phyloP scores from a whole-genome alignment of 2,797 vertebrate genomes.

The Gambelia wislizenii region DNA sequence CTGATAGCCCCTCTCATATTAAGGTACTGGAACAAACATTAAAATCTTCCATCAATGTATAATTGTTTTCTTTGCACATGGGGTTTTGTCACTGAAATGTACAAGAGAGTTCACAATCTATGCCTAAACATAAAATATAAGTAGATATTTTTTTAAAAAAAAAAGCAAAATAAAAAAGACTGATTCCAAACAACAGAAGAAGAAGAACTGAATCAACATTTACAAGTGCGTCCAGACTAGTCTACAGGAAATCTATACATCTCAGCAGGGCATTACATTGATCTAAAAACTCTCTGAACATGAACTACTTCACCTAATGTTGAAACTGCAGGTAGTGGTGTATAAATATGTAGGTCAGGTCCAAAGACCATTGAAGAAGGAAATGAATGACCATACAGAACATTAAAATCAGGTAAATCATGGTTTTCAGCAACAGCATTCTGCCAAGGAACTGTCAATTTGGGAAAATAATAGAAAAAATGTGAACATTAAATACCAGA shows the following conservation, averaged over 20 bases:
- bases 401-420: not conserved
- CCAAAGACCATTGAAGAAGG: not conserved
- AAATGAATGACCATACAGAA: not conserved
- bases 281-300: not conserved
- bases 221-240: not conserved
- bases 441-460: not conserved
- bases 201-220: not conserved
- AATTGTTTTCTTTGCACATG: too few relatives aligned
- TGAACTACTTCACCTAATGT: not conserved
- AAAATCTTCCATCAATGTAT: too few relatives aligned
- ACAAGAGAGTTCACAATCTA: not conserved
- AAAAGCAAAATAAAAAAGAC: not conserved
- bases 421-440: not conserved
- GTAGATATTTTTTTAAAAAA: not conserved
- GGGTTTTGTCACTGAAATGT: too few relatives aligned
- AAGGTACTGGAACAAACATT: too few relatives aligned
- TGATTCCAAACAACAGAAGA: not conserved
- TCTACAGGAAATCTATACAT: slow-evolving; percentile 6
- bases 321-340: not conserved
- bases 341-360: not conserved
- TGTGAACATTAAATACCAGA: not conserved
- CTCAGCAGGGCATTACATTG: not conserved
- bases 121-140: not conserved
- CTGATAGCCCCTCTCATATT: not conserved
- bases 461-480: not conserved